phyloP scores from a whole-genome alignment of 2,113 vertebrate genomes.

The Himantopus leucocephalus region DNA sequence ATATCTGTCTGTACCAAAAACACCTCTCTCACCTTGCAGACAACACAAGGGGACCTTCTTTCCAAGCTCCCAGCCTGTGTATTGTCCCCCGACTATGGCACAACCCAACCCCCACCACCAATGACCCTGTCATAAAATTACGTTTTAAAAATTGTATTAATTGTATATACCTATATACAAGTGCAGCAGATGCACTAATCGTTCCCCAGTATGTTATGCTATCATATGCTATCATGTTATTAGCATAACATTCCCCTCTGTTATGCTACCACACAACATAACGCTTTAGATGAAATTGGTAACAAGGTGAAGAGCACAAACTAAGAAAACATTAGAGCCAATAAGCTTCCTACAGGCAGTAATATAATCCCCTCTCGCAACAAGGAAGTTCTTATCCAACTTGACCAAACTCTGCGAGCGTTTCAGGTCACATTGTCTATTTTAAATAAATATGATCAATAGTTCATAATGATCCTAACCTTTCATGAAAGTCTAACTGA shows the following conservation, averaged over 20 bases:
- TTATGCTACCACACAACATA: background rate
- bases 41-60: background rate
- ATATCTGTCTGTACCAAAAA: background rate
- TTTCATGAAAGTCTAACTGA: background rate
- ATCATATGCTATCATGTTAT: background rate
- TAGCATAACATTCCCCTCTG: background rate
- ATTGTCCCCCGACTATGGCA: fast-evolving
- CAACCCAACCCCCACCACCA: background rate
- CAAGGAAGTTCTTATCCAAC: background rate
- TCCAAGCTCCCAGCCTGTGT: background rate
- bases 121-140: background rate
- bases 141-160: background rate
- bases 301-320: background rate
- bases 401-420: background rate
- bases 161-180: background rate
- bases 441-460: background rate
- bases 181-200: background rate
- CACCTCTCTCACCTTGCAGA: background rate
- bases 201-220: background rate
- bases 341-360: background rate
- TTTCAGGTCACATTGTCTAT: background rate
- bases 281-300: background rate
- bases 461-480: background rate
- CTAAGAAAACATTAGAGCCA: background rate
- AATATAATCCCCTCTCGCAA: background rate